Conservation (phyloP, 2,797 vertebrate genomes). For the Selene dorsalis region DNA sequence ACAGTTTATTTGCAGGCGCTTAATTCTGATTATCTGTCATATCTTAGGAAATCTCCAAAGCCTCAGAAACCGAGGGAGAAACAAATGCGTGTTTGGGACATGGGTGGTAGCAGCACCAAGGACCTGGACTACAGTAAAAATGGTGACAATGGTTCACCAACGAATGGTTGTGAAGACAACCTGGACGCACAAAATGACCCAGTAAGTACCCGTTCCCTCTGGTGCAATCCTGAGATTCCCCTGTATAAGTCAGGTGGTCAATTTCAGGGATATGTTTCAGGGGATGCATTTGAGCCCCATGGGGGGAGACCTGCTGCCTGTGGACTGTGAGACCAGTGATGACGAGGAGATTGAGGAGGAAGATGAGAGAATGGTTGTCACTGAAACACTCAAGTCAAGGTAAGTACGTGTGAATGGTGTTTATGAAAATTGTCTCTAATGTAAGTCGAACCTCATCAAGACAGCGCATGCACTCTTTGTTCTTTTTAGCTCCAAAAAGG, state of each 20-base stretch:
- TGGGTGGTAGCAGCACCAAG: slow-evolving; percentile 86
- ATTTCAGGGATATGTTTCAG: slow-evolving; percentile 58
- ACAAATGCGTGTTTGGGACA: slow-evolving; percentile 90
- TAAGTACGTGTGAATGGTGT: slow-evolving; percentile 33
- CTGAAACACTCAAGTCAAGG: slow-evolving; percentile 71
- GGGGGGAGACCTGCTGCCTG: slow-evolving; percentile 90
- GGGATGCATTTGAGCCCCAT: slow-evolving; percentile 80
- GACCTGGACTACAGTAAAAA: slow-evolving; percentile 92
- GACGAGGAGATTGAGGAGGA: slow-evolving; percentile 80
- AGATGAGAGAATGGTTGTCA: slow-evolving; percentile 68
- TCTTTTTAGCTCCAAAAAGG: slow-evolving; percentile 85
- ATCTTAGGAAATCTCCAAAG: slow-evolving; percentile 89
- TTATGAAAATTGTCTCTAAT: not conserved
- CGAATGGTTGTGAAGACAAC: slow-evolving; percentile 68
- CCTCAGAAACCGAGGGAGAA: slow-evolving; percentile 90
- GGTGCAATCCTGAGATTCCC: not conserved
- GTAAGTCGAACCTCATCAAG: not conserved
- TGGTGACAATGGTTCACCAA: slow-evolving; percentile 79
- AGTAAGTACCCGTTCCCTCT: slow-evolving; percentile 65
- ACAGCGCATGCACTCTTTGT: not conserved
- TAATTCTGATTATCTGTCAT: slow-evolving; percentile 1
- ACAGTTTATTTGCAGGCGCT: not conserved
- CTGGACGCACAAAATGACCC: slow-evolving; percentile 80
- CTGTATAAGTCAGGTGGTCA: not conserved
- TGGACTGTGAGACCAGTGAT: slow-evolving; percentile 93